A percentile compares a stretch with the other conserved stretches of the same genome.
Evolutionary conservation across 2,797 vertebrate species (phyloP).

Genomic region (Pteropus rufus): DNA sequence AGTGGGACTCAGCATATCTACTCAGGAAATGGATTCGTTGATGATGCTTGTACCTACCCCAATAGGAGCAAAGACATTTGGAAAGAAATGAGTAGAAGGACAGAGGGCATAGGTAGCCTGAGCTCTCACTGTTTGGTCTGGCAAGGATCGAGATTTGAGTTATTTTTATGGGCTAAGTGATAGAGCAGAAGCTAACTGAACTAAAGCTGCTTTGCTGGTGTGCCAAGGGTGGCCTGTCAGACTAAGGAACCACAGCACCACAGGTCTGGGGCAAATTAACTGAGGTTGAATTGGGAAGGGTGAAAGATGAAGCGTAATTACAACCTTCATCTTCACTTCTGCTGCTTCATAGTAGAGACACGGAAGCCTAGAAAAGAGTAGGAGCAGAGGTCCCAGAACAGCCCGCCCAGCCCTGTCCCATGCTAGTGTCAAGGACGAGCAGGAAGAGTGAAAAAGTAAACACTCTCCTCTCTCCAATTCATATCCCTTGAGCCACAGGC

Average conservation of each 20-base stretch:
- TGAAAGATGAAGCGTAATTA: not conserved
- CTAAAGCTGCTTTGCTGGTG: not conserved
- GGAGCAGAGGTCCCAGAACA: not conserved
- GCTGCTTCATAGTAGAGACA: not conserved
- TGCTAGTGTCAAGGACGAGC: too few species aligned
- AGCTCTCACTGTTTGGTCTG: not conserved
- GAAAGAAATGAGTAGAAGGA: not conserved
- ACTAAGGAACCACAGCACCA: not conserved
- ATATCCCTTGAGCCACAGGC: not conserved
- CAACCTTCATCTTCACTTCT: not conserved
- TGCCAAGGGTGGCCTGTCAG: not conserved
- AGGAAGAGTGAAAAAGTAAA: not conserved
- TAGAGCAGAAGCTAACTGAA: not conserved
- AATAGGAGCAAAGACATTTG: not conserved
- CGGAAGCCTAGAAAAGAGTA: not conserved
- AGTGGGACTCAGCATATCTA: not conserved
- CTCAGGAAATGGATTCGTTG: not conserved
- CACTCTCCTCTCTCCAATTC: fast-evolving
- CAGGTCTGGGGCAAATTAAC: too few species aligned
- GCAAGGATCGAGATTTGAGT: not conserved
- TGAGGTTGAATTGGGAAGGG: not conserved
- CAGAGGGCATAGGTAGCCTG: not conserved
- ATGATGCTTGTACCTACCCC: not conserved
- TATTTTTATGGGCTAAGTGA: not conserved
- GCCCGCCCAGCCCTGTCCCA: not conserved